A percentile compares a stretch with the other conserved stretches of the same genome.
Evolutionary conservation across 2,888 invertebrate species (phyloP).

Genomic region (Tetheella fluctuosa): DNA sequence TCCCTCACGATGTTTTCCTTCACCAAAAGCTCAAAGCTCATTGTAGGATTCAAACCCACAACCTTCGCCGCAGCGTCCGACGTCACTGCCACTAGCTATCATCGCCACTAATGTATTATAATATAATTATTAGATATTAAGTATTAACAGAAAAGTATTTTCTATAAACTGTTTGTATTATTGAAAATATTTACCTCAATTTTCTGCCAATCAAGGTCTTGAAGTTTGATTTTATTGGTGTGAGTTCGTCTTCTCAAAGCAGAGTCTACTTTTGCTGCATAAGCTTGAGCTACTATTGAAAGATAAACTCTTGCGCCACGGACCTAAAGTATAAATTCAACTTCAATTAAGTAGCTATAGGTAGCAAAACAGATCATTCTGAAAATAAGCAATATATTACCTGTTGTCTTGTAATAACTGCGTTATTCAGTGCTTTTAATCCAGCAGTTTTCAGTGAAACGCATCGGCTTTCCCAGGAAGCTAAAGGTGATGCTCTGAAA

Average conservation of each 20-base stretch:
- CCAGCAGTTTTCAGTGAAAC: slow-evolving; percentile 61
- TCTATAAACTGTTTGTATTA: background rate
- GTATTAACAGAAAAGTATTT: too few species aligned
- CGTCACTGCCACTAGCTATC: too few species aligned
- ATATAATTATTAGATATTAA: too few species aligned
- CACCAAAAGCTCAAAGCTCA: too few species aligned
- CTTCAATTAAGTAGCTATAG: too few species aligned
- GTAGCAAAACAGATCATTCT: slow-evolving; percentile 5
- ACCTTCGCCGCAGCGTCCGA: too few species aligned
- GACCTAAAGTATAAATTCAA: slow-evolving; percentile 64
- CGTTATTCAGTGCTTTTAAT: slow-evolving; percentile 58
- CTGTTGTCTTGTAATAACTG: slow-evolving; percentile 64
- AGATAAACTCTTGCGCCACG: slow-evolving; percentile 88
- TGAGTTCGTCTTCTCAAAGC: slow-evolving; percentile 90
- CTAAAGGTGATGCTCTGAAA: slow-evolving; percentile 56
- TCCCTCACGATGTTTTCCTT: too few species aligned
- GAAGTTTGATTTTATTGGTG: slow-evolving; percentile 88
- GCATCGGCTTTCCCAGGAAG: slow-evolving; percentile 67
- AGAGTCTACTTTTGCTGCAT: slow-evolving; percentile 89
- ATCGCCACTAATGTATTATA: too few species aligned
- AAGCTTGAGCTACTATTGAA: slow-evolving; percentile 88
- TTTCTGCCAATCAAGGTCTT: slow-evolving; percentile 92
- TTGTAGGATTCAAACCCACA: too few species aligned
- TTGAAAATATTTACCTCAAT: slow-evolving; percentile 77
- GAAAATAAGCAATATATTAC: slow-evolving; percentile 32